Conservation (phyloP, 1,140 invertebrate species). For the Amyelois transitella region DNA sequence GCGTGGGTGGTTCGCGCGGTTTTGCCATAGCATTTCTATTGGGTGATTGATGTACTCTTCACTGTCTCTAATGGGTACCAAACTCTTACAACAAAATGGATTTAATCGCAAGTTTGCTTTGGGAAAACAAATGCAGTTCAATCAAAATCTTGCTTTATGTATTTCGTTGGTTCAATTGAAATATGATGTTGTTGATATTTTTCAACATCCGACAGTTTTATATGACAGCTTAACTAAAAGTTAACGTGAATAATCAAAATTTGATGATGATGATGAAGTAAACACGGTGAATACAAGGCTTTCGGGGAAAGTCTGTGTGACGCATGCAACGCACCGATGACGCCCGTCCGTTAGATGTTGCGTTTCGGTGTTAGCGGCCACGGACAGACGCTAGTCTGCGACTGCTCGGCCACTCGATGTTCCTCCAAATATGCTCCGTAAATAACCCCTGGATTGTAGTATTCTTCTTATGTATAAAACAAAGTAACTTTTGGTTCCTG, state of each 20-base stretch:
- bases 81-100: no score
- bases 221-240: background rate
- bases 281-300: background rate
- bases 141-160: no score
- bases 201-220: background rate
- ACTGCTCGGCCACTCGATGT: constrained; percentile 35
- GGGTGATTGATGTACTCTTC: no score
- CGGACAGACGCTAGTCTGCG: constrained; percentile 40
- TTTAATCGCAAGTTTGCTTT: no score
- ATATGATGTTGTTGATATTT: no score
- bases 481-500: no score
- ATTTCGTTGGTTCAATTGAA: no score
- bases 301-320: constrained; percentile 29
- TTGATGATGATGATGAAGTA: background rate
- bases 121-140: background rate
- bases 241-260: background rate
- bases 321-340: constrained; percentile 49
- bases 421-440: constrained; percentile 29
- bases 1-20: background rate
- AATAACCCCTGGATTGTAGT: background rate
- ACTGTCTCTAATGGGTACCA: no score
- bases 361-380: constrained; percentile 63
- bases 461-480: background rate
- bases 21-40: background rate
- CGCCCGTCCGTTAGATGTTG: constrained; percentile 65